Evolutionary conservation across 2,888 invertebrate genomes (phyloP).

Genomic region (Sicus ferrugineus): DNA sequence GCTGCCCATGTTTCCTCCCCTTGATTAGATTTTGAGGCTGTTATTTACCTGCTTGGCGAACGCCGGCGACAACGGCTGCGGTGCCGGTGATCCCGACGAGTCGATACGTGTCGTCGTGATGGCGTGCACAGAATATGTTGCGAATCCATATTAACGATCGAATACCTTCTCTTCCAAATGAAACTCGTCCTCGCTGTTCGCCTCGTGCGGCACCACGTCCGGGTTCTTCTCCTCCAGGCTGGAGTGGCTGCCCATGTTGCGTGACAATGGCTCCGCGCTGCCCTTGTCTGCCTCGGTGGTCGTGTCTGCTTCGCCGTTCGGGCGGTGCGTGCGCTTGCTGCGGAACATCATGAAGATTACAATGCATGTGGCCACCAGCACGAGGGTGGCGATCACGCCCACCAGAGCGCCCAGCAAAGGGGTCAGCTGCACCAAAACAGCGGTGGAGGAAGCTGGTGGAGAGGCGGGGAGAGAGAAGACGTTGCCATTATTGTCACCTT

Average conservation of each 20-base stretch:
- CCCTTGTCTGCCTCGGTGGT: constrained; percentile 64
- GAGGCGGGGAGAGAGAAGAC: background rate
- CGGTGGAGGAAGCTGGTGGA: constrained; percentile 61
- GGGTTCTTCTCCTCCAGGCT: constrained; percentile 65
- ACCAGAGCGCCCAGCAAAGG: constrained; percentile 83
- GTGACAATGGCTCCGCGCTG: constrained; percentile 63
- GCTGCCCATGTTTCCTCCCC: too few relatives aligned
- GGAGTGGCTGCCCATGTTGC: constrained; percentile 65
- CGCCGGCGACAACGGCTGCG: constrained; percentile 59
- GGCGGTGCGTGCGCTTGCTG: constrained; percentile 59
- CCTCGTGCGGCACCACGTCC: constrained; percentile 64
- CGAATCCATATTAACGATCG: constrained; percentile 63
- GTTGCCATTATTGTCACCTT: too few relatives aligned
- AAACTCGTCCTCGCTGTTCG: constrained; percentile 64
- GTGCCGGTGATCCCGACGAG: constrained; percentile 53
- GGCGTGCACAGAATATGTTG: constrained; percentile 62
- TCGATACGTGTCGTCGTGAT: constrained; percentile 55
- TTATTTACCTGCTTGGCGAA: constrained; percentile 62
- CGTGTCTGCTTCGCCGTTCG: constrained; percentile 55
- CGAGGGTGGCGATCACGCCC: constrained; percentile 78
- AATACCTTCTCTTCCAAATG: constrained; percentile 64
- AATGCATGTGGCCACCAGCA: constrained; percentile 78
- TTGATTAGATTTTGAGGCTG: too few relatives aligned
- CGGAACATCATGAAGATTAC: constrained; percentile 75
- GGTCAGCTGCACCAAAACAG: constrained; percentile 83